Base-by-base conservation (phyloP, 2,888 invertebrate species). In the Sarcophaga rosellei region DNA sequence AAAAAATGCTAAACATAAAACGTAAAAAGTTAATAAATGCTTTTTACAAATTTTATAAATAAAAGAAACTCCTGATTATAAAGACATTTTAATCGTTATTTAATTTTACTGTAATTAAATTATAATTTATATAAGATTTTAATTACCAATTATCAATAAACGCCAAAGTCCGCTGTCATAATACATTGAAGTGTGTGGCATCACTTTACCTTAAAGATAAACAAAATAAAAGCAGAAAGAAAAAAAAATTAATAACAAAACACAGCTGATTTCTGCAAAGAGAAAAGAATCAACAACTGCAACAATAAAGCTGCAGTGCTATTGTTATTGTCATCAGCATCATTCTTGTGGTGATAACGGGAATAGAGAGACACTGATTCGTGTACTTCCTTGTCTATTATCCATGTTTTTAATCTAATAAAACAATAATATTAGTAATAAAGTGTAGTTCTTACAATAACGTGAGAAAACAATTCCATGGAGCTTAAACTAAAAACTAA, bases 261-360 rank as follows among this genome's bases (percentile, higher is more conserved):
- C 62, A n/a, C 83, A 81, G 73, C 73, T 78, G 78, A 69, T 69
- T 35, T 47, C 47, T 85, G 81, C 65, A 86, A 15, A 61, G 35
- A 10, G 35, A 20, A 62, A 76, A 61, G 17, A 79, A 79, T 47
- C 53, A 81, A 57, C 77, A 62, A 44, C n/a, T 57, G 53, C 74
- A 57, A 53, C 84, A 81, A 45, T 4, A 53, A 21, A 12, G 25
- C 61, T 15, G 17, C 47, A 69, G 53, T 61, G 45, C 53, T 20
- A 59, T 69, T 72, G 65, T 21, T 20, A 3, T 61, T n/a, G 21
- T 59, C 57, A 44, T 21, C 5, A 63, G 2, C 23, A 25, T 62
- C 17, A 45, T 53, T 25, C 6, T 53, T 47, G n/a, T n/a, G 6
- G 53, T 21, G 17, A 53, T 53, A 12, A 53, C 53, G 17, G 53